Conservation (phyloP, 2,113 vertebrate genomes). For the Corythoichthys haematopterus region DNA sequence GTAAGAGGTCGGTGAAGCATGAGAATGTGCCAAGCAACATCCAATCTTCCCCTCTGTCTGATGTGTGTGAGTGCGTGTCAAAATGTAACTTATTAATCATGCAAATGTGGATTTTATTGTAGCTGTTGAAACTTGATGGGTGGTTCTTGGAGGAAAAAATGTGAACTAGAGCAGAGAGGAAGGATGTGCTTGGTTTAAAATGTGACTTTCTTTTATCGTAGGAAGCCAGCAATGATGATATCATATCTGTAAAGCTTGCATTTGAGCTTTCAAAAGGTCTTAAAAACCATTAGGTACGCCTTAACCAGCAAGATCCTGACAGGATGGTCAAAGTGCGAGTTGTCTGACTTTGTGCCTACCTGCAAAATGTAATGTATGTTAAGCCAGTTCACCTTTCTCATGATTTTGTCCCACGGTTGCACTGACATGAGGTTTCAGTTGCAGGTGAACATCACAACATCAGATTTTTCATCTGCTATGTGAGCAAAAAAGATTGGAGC, state of each 20-base stretch:
- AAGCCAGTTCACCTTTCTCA: slow-evolving; percentile 46
- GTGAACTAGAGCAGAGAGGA: slow-evolving; percentile 43
- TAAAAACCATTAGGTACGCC: slow-evolving; percentile 61
- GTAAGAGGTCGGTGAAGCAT: slow-evolving; percentile 65
- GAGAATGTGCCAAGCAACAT: slow-evolving; percentile 64
- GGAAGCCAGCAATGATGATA: slow-evolving; percentile 35
- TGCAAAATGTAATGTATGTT: slow-evolving; percentile 56
- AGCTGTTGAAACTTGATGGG: slow-evolving; percentile 62
- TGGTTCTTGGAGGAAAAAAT: slow-evolving; percentile 20
- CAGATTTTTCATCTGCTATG: slow-evolving; percentile 32
- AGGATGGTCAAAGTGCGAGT: slow-evolving; percentile 43
- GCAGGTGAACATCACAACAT: slow-evolving; percentile 39
- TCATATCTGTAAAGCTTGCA: slow-evolving; percentile 33
- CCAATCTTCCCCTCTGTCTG: slow-evolving; percentile 55
- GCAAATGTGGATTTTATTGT: slow-evolving; percentile 73
- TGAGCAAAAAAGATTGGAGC: slow-evolving; percentile 25
- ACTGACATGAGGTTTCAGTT: slow-evolving; percentile 34
- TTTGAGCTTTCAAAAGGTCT: slow-evolving; percentile 49
- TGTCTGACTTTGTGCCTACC: slow-evolving; percentile 65
- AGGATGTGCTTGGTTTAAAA: slow-evolving; percentile 23
- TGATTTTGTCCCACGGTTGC: slow-evolving; percentile 55
- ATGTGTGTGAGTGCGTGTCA: slow-evolving; percentile 39
- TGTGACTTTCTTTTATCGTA: slow-evolving; percentile 44
- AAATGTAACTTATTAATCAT: slow-evolving; percentile 73
- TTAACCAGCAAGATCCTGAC: slow-evolving; percentile 54